A percentile compares a stretch with the other conserved stretches of the same genome.
These are phyloP conservation scores for Ascaphus truei DNA, from an alignment of 2,113 vertebrate genomes.

Conservation along the genomic window DNA sequence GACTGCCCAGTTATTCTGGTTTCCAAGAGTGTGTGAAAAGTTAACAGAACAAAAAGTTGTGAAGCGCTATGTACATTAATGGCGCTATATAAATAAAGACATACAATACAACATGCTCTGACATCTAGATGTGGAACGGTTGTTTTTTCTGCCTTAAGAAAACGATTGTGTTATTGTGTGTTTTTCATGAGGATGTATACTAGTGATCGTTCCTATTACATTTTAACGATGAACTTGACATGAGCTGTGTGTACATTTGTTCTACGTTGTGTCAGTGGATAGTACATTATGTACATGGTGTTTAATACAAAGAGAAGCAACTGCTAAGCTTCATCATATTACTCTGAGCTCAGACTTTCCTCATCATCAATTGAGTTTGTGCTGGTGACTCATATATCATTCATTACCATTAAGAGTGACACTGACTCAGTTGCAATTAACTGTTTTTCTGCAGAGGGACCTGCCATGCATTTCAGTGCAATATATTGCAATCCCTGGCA, in stretches of 20 bases:
- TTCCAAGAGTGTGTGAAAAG: background rate
- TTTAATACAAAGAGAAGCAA: too few species aligned
- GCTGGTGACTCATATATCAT: background rate
- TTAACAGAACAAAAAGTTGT: background rate
- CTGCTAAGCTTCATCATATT: too few species aligned
- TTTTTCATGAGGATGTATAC: background rate
- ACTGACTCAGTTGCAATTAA: background rate
- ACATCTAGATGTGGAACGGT: background rate
- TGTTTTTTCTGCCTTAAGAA: background rate
- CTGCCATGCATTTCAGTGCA: too few species aligned
- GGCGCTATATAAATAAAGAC: too few species aligned
- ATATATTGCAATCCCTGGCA: too few species aligned
- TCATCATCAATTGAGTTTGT: background rate
- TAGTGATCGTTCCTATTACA: background rate
- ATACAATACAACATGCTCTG: too few species aligned
- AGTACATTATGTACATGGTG: too few species aligned
- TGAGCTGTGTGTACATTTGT: too few species aligned
- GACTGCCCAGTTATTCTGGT: conserved; percentile 2
- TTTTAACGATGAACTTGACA: background rate
- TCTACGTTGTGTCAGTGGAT: too few species aligned
- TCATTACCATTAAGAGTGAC: background rate
- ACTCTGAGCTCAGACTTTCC: background rate
- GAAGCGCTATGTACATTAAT: too few species aligned
- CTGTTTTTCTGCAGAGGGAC: too few species aligned
- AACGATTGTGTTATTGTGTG: background rate